Conservation (phyloP, 2,888 invertebrate species). For the Parelbella ahira region DNA sequence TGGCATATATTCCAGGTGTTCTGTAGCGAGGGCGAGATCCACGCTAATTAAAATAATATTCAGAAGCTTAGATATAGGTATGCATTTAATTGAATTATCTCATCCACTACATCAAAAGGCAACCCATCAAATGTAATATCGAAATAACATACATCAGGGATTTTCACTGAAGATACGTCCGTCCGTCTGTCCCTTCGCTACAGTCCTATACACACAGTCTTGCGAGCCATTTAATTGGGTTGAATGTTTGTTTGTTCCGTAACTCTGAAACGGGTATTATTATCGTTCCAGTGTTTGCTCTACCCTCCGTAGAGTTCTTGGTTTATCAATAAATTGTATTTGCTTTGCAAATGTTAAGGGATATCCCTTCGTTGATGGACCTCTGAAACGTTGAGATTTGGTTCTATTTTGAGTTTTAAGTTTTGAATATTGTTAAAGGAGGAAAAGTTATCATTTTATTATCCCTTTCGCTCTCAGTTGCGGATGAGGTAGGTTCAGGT, state of each 20-base stretch:
- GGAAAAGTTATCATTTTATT: too few species aligned
- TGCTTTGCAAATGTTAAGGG: slow-evolving; percentile 32
- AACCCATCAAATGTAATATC: slow-evolving; percentile 8
- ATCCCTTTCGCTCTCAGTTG: too few species aligned
- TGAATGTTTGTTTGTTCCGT: slow-evolving; percentile 52
- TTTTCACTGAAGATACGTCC: slow-evolving; percentile 3
- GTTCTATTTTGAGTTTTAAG: background rate
- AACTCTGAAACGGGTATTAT: slow-evolving; percentile 42
- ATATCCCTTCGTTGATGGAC: slow-evolving; percentile 23
- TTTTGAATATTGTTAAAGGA: too few species aligned
- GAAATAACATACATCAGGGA: slow-evolving; percentile 12
- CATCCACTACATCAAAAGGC: slow-evolving; percentile 6
- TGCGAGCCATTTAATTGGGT: slow-evolving; percentile 66
- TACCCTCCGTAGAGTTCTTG: slow-evolving; percentile 37
- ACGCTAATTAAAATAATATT: too few species aligned
- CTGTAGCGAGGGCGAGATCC: too few species aligned
- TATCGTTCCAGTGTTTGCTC: slow-evolving; percentile 45
- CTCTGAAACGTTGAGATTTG: slow-evolving; percentile 11
- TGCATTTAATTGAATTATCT: slow-evolving; percentile 8
- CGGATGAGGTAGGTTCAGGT: too few species aligned
- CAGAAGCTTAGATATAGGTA: too few species aligned
- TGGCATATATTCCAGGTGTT: too few species aligned
- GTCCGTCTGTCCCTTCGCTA: slow-evolving; percentile 5
- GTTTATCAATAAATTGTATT: slow-evolving; percentile 39
- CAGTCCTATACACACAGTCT: slow-evolving; percentile 60